phyloP scores from a whole-genome alignment of 2,113 vertebrate genomes.

The Tinamus guttatus region DNA sequence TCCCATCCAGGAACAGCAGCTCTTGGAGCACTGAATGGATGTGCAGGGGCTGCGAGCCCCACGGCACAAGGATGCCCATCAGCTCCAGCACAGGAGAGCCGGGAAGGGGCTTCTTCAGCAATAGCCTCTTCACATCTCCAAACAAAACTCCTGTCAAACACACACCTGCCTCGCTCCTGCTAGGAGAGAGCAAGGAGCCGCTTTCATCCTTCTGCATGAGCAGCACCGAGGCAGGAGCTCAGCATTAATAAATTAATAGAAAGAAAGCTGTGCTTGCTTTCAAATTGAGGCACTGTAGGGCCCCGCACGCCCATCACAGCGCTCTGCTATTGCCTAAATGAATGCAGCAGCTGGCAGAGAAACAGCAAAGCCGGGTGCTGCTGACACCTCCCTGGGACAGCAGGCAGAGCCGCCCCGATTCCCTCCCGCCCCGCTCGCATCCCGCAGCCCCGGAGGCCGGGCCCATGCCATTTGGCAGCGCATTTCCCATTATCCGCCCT shows the following conservation, averaged over 20 bases:
- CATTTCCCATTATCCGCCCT: accelerated
- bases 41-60: accelerated
- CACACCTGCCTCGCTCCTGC: neutral
- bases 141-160: neutral
- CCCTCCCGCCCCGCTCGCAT: neutral
- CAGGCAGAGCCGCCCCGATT: neutral
- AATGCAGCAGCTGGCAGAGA: neutral
- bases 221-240: constrained; percentile 23
- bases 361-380: neutral
- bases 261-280: neutral
- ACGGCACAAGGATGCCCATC: neutral
- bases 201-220: neutral
- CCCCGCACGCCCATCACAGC: neutral
- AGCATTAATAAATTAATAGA: neutral
- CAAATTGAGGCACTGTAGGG: neutral
- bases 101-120: neutral
- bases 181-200: neutral
- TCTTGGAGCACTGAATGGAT: neutral
- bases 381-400: neutral
- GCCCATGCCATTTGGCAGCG: neutral
- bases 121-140: neutral
- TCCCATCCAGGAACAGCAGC: neutral
- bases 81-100: accelerated
- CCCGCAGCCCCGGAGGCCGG: neutral
- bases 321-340: neutral